phyloP scores from a whole-genome alignment of 1,140 invertebrate genomes.

The Armadillidium nasatum region DNA sequence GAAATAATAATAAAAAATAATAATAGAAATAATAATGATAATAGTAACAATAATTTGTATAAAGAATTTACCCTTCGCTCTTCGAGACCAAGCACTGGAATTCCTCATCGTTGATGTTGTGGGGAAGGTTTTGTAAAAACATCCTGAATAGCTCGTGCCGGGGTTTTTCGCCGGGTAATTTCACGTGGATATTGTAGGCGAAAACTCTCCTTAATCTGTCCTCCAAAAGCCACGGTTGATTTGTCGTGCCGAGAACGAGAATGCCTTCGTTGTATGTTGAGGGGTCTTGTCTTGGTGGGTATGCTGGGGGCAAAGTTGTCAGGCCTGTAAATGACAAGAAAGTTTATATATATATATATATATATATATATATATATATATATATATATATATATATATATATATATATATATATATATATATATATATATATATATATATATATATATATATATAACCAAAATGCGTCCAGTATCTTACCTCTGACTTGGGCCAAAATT shows the following conservation, averaged over 20 bases:
- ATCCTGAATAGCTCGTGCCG: constrained; percentile 42
- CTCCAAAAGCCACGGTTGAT: constrained; percentile 42
- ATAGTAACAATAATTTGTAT: too few relatives aligned
- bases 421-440: too few relatives aligned
- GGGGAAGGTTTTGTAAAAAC: constrained; percentile 34
- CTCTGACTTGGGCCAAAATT: constrained; percentile 42
- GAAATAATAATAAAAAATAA: too few relatives aligned
- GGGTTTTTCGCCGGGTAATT: constrained; percentile 40
- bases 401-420: too few relatives aligned
- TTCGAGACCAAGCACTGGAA: constrained; percentile 43
- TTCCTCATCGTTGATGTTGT: constrained; percentile 36
- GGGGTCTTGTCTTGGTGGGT: constrained; percentile 31
- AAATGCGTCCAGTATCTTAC: too few relatives aligned
- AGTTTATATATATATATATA: neutral
- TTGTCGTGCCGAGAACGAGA: constrained; percentile 41
- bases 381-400: too few relatives aligned
- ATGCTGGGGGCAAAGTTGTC: constrained; percentile 39
- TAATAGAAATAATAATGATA: too few relatives aligned
- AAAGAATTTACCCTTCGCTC: constrained; percentile 40
- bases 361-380: too few relatives aligned
- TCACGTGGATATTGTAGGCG: constrained; percentile 44
- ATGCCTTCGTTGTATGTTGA: constrained; percentile 31
- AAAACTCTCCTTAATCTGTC: constrained; percentile 39
- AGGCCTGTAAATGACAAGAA: constrained; percentile 1
- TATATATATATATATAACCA: too few relatives aligned